Percentiles rank a stretch among this genome's conserved stretches.
Conservation (phyloP, 2,888 invertebrate genomes). For the Leptarthrus brevirostris region DNA sequence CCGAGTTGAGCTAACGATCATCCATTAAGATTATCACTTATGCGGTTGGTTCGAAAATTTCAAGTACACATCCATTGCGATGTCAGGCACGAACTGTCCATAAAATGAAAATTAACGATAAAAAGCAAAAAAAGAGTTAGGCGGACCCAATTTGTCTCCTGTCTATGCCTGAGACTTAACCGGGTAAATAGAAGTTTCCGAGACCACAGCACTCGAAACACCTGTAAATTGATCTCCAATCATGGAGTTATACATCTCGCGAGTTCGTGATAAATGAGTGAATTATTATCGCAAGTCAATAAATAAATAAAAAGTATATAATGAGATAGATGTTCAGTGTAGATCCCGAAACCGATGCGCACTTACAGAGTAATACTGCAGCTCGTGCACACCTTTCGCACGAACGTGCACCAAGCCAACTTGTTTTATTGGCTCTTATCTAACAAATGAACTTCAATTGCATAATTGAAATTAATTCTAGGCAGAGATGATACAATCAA, state of each 20-base stretch:
- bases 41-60: constrained; percentile 33
- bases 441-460: constrained; percentile 35
- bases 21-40: constrained; percentile 32
- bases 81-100: constrained; percentile 37
- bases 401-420: too few species aligned
- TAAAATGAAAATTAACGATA: constrained; percentile 39
- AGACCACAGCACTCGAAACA: background rate
- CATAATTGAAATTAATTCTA: constrained; percentile 46
- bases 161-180: too few species aligned
- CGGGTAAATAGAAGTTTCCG: background rate
- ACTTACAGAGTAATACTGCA: background rate
- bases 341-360: background rate
- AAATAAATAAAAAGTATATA: constrained; percentile 17
- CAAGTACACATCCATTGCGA: constrained; percentile 31
- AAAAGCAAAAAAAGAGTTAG: constrained; percentile 18
- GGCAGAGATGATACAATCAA: constrained; percentile 28
- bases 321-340: background rate
- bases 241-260: too few species aligned
- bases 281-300: constrained; percentile 30
- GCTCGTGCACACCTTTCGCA: constrained; percentile 8
- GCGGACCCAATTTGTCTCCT: constrained; percentile 38
- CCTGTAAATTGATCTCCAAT: background rate
- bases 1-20: constrained; percentile 23
- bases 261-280: constrained; percentile 41
- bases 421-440: constrained; percentile 7